Base-by-base conservation (phyloP, 2,888 invertebrate species). In the Hypena proboscidalis region DNA sequence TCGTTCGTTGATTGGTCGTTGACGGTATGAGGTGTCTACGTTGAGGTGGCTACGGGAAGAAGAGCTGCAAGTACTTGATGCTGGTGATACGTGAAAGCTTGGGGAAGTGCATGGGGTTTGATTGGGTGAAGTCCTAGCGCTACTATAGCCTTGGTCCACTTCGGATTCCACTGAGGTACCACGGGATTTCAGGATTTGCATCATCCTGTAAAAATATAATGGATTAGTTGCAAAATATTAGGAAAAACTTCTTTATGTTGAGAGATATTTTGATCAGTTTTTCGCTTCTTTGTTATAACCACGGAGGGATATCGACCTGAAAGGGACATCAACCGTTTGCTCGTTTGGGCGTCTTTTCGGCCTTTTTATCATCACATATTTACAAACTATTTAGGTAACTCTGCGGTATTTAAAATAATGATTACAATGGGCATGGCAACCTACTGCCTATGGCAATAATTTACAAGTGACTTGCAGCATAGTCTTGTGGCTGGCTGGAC, bases 251-350 rank as follows among this genome's bases (percentile, higher is more conserved):
- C n/a, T n/a, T n/a, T n/a, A n/a, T n/a, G n/a, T n/a, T n/a, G n/a
- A n/a, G n/a, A n/a, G n/a, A n/a, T n/a, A n/a, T n/a, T n/a, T n/a
- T n/a, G n/a, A n/a, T n/a, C n/a, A n/a, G n/a, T n/a, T n/a, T 50
- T 66, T 85, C 90, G 88, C 90, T 89, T 88, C 88, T 53, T 70
- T 81, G 58, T 57, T 77, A 77, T 80, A 89, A 87, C 82, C 88
- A 89, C 44, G 20, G 25, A 31, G 84, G 85, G 83, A 88, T 44
- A 76, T 90, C 89, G 41, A 89, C 88, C 84, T 4, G 51, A 51
- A 51, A 35, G 59, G 72, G 71, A 73, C 62, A 59, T 90, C 89
- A 76, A 90, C 90, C 90, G n/a, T n/a, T 77, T 72, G 63, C 17
- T 51, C 66, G 68, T 68, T 56, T 36, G 61, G 70, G 70, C 68